Evolutionary conservation across 2,113 vertebrate species (phyloP).

Genomic region (Promerops cafer): DNA sequence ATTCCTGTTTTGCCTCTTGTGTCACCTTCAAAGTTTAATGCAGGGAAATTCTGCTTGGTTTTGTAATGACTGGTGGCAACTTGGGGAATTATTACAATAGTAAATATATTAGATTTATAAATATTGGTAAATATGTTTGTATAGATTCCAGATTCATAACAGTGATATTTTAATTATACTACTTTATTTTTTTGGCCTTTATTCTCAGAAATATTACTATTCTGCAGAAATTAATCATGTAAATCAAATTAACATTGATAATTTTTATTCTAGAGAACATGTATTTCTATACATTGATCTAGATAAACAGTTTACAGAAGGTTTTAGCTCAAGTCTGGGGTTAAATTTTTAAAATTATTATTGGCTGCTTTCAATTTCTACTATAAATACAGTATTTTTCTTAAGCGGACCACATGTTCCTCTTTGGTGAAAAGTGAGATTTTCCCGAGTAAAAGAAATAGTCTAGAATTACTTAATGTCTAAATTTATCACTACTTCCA

Average conservation of each 20-base stretch:
- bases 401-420: neutral
- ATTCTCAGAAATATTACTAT: constrained; percentile 49
- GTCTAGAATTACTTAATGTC: neutral
- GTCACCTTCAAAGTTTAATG: neutral
- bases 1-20: rapidly evolving
- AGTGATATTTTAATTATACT: constrained; percentile 63
- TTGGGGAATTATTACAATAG: constrained; percentile 7
- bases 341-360: neutral
- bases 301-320: neutral
- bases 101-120: constrained; percentile 52
- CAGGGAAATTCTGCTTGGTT: neutral
- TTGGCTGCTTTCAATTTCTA: neutral
- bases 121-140: constrained; percentile 60
- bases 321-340: neutral
- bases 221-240: constrained; percentile 66
- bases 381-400: neutral
- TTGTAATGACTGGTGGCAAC: constrained; percentile 5
- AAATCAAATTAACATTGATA: constrained; percentile 68
- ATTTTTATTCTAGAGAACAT: neutral
- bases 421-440: neutral
- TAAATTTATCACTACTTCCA: neutral
- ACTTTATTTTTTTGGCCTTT: constrained; percentile 57
- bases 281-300: neutral
- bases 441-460: neutral
- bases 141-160: constrained; percentile 51